Base-by-base conservation (phyloP, 2,888 invertebrate species). In the Caenorhabditis afra region DNA sequence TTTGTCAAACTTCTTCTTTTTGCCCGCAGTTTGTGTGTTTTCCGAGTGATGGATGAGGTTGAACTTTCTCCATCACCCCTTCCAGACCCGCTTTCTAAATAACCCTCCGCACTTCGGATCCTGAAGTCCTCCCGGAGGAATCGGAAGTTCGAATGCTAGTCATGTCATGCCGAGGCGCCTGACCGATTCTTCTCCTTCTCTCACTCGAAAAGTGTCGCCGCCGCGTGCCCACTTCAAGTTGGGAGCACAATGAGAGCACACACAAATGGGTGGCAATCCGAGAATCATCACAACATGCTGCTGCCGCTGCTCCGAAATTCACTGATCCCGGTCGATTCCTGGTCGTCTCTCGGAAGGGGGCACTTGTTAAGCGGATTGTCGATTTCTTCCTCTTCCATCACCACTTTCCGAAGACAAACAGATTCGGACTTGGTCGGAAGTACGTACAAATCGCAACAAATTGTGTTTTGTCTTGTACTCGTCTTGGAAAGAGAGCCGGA, bases 361-460 rank as follows among this genome's bases (percentile, higher is more conserved):
- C 22, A 68, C 50, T 64, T 71, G 71, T 71, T 71, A 71, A 71
- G 71, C 71, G 71, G 71, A 71, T 71, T 71, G 47, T 57, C 62
- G 12, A 52, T 14, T 52, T 23, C 23, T 52, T 23, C 52, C 8
- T 14, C 29, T 29, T 52, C 53, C 53, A 47, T 22, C 29, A 29
- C 29, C 29, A 29, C 29, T 29, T 29, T 14, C 41, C 49, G 18
- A 8, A 16, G 8, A 57, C 71, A 71, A 71, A 71, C 57, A 71
- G 23, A 44, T 45, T 23, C 18, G 16, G 41, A 29, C 29, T 29
- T 5, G 3, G 29, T 29, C 44, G 18, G 52, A 29, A 57, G 47
- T 64, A 57, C 47, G 47, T 55, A 41, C 53, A 45, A 20, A 18
- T 57, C 20, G 57, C 57, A 57, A 57, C 57, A 57, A 41, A 57